Percentiles rank a stretch among this genome's conserved stretches.
Conservation (phyloP, 1,140 invertebrate genomes). For the Pseudomyrmex sp. region DNA sequence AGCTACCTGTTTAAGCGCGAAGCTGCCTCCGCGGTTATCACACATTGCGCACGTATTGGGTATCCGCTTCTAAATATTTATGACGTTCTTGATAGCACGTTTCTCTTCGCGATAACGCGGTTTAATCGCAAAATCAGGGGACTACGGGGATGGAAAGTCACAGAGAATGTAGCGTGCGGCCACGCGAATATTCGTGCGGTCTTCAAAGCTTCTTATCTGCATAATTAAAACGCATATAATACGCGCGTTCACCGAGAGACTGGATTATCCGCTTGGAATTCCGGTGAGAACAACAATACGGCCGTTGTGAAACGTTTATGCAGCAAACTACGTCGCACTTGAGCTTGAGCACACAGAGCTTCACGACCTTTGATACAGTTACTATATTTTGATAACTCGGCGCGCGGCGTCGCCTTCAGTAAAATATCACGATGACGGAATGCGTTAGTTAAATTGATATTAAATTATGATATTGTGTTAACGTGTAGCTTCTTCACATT, state of each 20-base stretch:
- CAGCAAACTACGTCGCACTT: background rate
- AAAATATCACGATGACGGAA: background rate
- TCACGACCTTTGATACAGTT: background rate
- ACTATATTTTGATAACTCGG: conserved; percentile 18
- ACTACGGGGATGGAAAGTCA: background rate
- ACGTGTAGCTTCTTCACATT: background rate
- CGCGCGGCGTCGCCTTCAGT: background rate
- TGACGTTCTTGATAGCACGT: conserved; percentile 2
- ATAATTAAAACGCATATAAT: conserved; percentile 29
- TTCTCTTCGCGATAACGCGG: background rate
- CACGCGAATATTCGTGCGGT: conserved; percentile 2
- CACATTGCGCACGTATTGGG: background rate
- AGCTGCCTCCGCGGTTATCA: background rate
- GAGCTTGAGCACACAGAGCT: background rate
- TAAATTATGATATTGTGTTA: background rate
- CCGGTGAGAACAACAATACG: conserved; percentile 11
- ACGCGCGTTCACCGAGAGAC: conserved; percentile 1
- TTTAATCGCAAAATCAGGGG: background rate
- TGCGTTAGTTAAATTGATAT: background rate
- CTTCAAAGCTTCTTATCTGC: conserved; percentile 28
- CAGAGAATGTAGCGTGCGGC: background rate
- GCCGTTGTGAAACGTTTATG: background rate
- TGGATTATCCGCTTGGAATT: conserved; percentile 27
- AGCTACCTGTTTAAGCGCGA: conserved; percentile 24
- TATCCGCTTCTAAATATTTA: background rate